Evolutionary conservation across 2,113 vertebrate species (phyloP).

Genomic region (Podiceps cristatus): DNA sequence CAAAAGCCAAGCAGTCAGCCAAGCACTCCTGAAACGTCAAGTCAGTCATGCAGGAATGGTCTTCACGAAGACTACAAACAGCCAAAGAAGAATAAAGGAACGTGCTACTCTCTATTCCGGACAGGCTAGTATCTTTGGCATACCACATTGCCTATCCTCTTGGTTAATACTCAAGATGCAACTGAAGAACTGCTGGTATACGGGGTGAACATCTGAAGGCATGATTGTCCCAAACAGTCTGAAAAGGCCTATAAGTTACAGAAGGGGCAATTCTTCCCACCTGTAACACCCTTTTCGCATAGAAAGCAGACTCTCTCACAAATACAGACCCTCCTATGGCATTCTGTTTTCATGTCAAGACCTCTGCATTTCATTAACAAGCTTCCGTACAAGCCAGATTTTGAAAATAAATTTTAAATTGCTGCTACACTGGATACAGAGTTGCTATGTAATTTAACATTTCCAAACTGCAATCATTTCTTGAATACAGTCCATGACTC

Average conservation of each 20-base stretch:
- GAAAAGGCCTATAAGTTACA: background rate
- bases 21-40: background rate
- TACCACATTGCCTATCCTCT: fast-evolving
- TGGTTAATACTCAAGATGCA: background rate
- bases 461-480: background rate
- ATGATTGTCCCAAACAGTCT: background rate
- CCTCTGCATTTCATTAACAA: background rate
- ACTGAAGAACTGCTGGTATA: background rate
- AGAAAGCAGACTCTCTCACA: background rate
- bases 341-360: background rate
- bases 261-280: background rate
- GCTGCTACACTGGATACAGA: background rate
- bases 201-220: background rate
- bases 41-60: background rate
- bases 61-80: background rate
- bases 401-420: background rate
- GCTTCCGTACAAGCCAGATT: background rate
- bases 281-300: background rate
- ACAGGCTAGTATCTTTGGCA: background rate
- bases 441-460: background rate
- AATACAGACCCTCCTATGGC: background rate
- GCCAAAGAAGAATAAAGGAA: background rate
- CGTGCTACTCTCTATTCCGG: background rate
- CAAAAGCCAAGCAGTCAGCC: background rate
- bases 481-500: background rate